Evolutionary conservation across 2,797 vertebrate species (phyloP), one percentile per base, ranked within the genome.

Genomic region (Sphaeramia orbicularis): DNA sequence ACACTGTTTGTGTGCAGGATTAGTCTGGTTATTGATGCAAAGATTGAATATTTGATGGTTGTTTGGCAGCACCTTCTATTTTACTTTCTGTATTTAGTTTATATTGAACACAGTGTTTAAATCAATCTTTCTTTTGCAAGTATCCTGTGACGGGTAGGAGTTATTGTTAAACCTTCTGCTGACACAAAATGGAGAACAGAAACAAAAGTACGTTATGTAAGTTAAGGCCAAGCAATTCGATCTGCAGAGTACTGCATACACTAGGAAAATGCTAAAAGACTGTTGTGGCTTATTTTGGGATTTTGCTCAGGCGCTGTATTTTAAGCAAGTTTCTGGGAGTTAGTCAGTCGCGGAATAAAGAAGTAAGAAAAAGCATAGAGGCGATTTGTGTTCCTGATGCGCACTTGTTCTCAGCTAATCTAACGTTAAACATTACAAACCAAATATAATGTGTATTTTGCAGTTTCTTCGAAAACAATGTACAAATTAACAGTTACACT

Each of bases 401-500:
- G 47, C 51, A 10, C 27, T 32, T 30, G 1, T n/a, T 2, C 21
- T 60, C 13, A 30, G 27, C 27, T 6, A 2, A 8, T 21, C 19
- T 21, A 3, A 30, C 7, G 57, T 57, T 15, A 16, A 57, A 12
- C 6, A n/a, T 11, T 43, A 57, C 55, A 44, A 8, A n/a, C n/a
- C 15, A 27, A 32, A 44, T 45, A 13, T 8, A 43, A 32, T 58
- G 41, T 58, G 15, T 10, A 83, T 78, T 78, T 81, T 62, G 32
- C 54, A 49, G 35, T 58, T 44, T 58, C 30, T 44, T 45, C n/a
- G 27, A 35, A 9, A 35, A 35, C 9, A 10, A 35, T 52, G 60
- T 68, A 47, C 61, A 79, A 78, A 70, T 77, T 65, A 81, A 66
- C 54, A 53, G 45, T 53, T 42, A 64, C 63, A 30, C 54, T 10